phyloP scores from a whole-genome alignment of 2,888 invertebrate species.

The Eumerus sabulonum region DNA sequence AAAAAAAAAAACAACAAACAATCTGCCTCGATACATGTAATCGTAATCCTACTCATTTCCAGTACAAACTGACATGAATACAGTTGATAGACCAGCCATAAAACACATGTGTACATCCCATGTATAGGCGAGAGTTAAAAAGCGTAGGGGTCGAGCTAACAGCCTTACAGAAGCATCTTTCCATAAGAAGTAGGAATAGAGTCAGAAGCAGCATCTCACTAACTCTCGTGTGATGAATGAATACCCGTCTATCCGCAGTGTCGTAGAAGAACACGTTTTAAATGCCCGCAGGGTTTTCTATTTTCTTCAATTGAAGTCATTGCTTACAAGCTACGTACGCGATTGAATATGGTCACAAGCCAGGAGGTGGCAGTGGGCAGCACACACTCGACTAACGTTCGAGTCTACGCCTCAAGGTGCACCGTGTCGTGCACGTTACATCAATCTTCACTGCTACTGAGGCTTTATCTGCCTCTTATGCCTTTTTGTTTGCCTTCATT shows the following conservation, averaged over 20 bases:
- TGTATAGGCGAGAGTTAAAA: slow-evolving; percentile 45
- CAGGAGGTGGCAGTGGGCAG: slow-evolving; percentile 2
- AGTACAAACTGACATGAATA: slow-evolving; percentile 40
- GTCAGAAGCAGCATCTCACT: neutral
- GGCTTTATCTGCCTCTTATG: slow-evolving; percentile 24
- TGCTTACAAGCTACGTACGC: slow-evolving; percentile 17
- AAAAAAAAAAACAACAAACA: no score
- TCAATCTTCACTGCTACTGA: slow-evolving; percentile 42
- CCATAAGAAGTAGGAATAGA: no score
- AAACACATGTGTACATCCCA: slow-evolving; percentile 45
- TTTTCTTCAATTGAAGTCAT: slow-evolving; percentile 45
- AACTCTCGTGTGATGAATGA: slow-evolving; percentile 12
- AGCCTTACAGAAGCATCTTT: slow-evolving; percentile 11
- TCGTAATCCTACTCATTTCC: slow-evolving; percentile 53
- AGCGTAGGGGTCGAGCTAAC: slow-evolving; percentile 59
- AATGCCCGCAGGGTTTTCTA: slow-evolving; percentile 42
- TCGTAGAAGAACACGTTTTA: neutral
- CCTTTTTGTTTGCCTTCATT: slow-evolving; percentile 28
- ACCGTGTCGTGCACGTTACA: slow-evolving; percentile 5
- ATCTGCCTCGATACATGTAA: slow-evolving; percentile 28
- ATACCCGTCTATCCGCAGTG: slow-evolving; percentile 13
- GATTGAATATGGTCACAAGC: neutral
- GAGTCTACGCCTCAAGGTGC: slow-evolving; percentile 30
- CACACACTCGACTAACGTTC: slow-evolving; percentile 23
- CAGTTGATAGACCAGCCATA: slow-evolving; percentile 53